Conservation (phyloP, 2,113 vertebrate species). For the Poeciliopsis occidentalis region DNA sequence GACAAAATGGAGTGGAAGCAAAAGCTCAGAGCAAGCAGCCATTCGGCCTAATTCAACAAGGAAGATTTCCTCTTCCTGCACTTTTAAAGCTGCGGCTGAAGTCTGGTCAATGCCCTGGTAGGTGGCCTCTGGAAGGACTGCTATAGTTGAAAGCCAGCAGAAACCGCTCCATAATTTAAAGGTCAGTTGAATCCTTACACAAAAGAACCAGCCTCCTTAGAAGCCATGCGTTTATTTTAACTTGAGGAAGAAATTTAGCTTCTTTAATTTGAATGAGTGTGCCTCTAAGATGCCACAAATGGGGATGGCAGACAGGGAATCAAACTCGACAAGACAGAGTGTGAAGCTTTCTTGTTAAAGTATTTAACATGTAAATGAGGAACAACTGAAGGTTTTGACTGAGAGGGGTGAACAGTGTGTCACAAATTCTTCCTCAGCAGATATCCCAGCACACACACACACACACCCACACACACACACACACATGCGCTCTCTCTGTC, state of each 20-base stretch:
- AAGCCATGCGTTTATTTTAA: conserved; percentile 5
- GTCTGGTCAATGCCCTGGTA: not conserved
- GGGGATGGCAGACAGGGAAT: conserved; percentile 10
- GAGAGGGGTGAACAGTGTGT: conserved; percentile 21
- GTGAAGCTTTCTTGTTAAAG: conserved; percentile 21
- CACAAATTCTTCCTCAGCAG: conserved; percentile 3
- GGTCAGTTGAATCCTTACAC: conserved; percentile 3
- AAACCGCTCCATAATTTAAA: conserved; percentile 21
- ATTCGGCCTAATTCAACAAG: not conserved
- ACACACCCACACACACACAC: conserved; percentile 1
- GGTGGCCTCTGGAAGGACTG: not conserved
- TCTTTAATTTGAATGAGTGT: conserved; percentile 14
- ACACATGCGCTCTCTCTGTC: conserved; percentile 7
- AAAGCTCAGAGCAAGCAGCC: not conserved
- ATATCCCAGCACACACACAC: conserved; percentile 10
- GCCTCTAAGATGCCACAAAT: conserved; percentile 12
- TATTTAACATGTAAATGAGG: conserved; percentile 37
- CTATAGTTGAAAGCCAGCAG: conserved; percentile 1
- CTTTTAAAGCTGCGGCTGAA: not conserved
- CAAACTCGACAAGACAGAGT: conserved; percentile 13
- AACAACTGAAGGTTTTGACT: conserved; percentile 25
- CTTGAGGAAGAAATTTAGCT: conserved; percentile 13
- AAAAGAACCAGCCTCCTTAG: conserved; percentile 12
- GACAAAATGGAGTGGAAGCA: not conserved
- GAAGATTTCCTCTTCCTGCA: not conserved